Base-by-base conservation (phyloP, 2,797 vertebrate genomes). In the Sebastes minor region DNA sequence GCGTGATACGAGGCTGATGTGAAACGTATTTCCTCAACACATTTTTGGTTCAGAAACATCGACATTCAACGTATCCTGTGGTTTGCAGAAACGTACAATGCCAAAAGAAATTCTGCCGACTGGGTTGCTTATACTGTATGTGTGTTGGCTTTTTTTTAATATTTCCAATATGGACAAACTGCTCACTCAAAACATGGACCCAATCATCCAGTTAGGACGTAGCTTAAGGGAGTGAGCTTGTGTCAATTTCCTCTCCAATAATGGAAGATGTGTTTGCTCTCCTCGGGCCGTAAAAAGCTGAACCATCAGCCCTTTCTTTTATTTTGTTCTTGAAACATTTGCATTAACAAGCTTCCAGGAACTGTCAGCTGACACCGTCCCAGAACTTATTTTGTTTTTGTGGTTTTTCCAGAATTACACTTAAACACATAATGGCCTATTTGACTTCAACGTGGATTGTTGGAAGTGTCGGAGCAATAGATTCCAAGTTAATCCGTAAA, bases 401-500 rank as follows among this genome's bases (percentile, higher is more conserved):
- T 49, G 80, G 72, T 70, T 82, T 86, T 18, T 80, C 69, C 42
- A 30, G 30, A 78, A 65, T 79, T 70, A 62, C 60, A 20, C 72
- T 28, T 78, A 9, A 4, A 0, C 67, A 25, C 32, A 22, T 38
- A 52, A 77, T 69, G 49, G 38, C 18, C 23, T 35, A 10, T 73
- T 78, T 77, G 38, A 80, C 67, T 75, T 4, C 8, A 65, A 65
- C 4, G 10, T 2, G 18, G 52, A 68, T 75, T 22, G 38, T 52
- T 68, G 28, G 23, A 12, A 59, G 55, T 16, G 70, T 75, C 67
- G 10, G 25, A 63, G 33, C 78, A 62, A 28, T 16, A 64, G 42
- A 87, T 72, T 88, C 74, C 74, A 63, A 59, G 62, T 42, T 85
- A 83, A 92, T 90, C 90, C 62, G n/a, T 28, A 82, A 91, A 90